Evolutionary conservation across 2,797 vertebrate species (phyloP), one percentile per base, ranked within the genome.

Genomic region (Pseudomugil tenellus): DNA sequence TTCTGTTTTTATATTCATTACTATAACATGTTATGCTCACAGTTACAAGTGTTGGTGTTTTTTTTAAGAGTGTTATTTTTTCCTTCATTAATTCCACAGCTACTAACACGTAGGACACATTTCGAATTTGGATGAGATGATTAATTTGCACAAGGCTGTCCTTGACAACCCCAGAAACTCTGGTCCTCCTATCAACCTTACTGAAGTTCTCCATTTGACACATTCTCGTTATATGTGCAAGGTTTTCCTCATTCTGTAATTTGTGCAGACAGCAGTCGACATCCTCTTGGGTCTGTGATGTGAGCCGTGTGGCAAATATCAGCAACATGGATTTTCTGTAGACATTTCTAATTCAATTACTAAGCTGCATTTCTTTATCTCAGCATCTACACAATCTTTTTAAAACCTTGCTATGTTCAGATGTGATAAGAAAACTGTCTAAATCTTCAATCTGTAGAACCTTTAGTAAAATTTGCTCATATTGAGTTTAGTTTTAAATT

Each of bases 221-320:
- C 25, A 43, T 25, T 49, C 37, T 59, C 17, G 39, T 29, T 43
- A 43, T 5, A 67, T 25, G 14, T 64, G 14, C 28, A 39, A 28
- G 31, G 51, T 25, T 37, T 58, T 11, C 56, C 35, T 5, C 55
- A 25, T 66, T 60, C 60, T 71, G 49, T 58, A 29, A 79, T 77
- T 67, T 80, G 49, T 52, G 55, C 46, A 39, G 34, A 54, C 58
- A 6, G 63, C n/a, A 75, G 48, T 67, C 32, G 49, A 49, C 32
- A 61, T 64, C 55, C 57, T 74, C 29, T 26, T 54, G 65, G 70
- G 32, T 62, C 43, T 57, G 56, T 81, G 71, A 76, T 63, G 21
- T 68, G 43, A 65, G 55, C 62, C 39, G n/a, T 29, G 23, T 52
- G 23, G 13, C 49, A 52, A 57, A 32, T 61, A 48, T 48, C 16